Evolutionary conservation across 2,113 vertebrate genomes (phyloP), one percentile per base, ranked within the genome.

Genomic region (Rhegmatorhina hoffmannsi): DNA sequence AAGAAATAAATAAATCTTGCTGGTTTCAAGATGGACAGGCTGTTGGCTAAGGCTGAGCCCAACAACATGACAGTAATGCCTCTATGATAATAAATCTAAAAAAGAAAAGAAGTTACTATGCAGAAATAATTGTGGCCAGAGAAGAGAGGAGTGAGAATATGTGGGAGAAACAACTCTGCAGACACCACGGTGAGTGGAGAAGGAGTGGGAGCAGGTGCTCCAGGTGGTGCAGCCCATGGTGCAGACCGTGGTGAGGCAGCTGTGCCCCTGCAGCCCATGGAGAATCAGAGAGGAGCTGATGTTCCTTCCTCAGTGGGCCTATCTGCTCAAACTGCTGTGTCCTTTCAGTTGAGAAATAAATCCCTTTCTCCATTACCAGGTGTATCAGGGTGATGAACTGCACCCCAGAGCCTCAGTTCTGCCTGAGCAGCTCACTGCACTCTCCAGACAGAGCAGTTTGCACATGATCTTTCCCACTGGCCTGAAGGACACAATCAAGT

Each of bases 401-500:
- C 56, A 49, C 18, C 74, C 52, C 13, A 7, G 25, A 52, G 72
- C 38, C 55, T 19, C 78, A 23, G 44, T 20, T 89, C 33, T 68
- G 52, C 50, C 33, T 2, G 15, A 44, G 69, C 19, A 73, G 13
- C 44, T 84, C 36, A 7, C 17, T 1, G 11, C 33, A 7, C 24
- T 87, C 79, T 75, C 64, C 44, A 82, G 52, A 59, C 49, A 68
- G 47, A 26, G 10, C 36, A 69, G 21, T 58, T 74, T 64, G 17
- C n/a, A 23, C 44, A 60, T 55, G 53, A 79, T 55, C 43, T 92
- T 60, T 64, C 26, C 36, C 1, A 2, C 49, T 43, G 40, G 29
- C 56, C 78, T 87, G 84, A 92, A 91, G 87, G 87, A 87, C 89
- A 59, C 16, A 13, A 59, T 21, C 63, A 74, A 91, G 43, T 55